Conservation (phyloP, 92 coral and sea anemone genomes). For the Palythoa heliodiscus region DNA sequence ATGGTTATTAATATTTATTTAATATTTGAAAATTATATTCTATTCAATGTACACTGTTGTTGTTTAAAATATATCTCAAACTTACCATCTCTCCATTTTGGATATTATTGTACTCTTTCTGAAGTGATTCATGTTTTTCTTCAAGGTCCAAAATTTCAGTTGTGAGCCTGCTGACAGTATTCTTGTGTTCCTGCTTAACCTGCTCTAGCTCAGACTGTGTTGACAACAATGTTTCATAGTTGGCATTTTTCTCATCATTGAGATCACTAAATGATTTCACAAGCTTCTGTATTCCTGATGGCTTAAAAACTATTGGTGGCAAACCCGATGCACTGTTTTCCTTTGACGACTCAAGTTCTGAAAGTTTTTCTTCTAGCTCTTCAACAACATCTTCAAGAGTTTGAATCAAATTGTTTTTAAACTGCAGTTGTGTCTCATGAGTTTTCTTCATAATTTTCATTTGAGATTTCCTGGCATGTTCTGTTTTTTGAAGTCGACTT, state of each 20-base stretch:
- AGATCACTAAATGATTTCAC: slow-evolving; percentile 84
- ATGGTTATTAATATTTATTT: not conserved
- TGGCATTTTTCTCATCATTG: slow-evolving; percentile 79
- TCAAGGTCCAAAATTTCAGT: slow-evolving; percentile 73
- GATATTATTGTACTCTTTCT: slow-evolving; percentile 67
- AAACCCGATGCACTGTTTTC: slow-evolving; percentile 49
- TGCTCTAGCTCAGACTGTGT: slow-evolving; percentile 91
- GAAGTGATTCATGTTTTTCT: slow-evolving; percentile 65
- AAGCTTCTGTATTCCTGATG: slow-evolving; percentile 78
- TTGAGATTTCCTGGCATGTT: slow-evolving; percentile 88
- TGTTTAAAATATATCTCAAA: slow-evolving; percentile 1
- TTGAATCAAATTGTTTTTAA: slow-evolving; percentile 87
- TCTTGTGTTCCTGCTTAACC: slow-evolving; percentile 75
- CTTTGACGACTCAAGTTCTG: slow-evolving; percentile 73
- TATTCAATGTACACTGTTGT: too few relatives aligned
- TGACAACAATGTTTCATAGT: slow-evolving; percentile 83
- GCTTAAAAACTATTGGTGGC: slow-evolving; percentile 53
- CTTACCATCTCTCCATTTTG: slow-evolving; percentile 63
- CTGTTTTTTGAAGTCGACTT: slow-evolving; percentile 83
- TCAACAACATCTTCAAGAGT: slow-evolving; percentile 85
- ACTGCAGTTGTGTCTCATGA: slow-evolving; percentile 81
- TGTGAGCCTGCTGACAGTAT: slow-evolving; percentile 52
- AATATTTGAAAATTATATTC: not conserved
- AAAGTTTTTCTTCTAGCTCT: slow-evolving; percentile 82
- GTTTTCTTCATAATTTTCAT: slow-evolving; percentile 95